A percentile compares a stretch with the other conserved stretches of the same genome.
Evolutionary conservation across 2,888 invertebrate genomes (phyloP).

Genomic region (Acanthopleura granulata): DNA sequence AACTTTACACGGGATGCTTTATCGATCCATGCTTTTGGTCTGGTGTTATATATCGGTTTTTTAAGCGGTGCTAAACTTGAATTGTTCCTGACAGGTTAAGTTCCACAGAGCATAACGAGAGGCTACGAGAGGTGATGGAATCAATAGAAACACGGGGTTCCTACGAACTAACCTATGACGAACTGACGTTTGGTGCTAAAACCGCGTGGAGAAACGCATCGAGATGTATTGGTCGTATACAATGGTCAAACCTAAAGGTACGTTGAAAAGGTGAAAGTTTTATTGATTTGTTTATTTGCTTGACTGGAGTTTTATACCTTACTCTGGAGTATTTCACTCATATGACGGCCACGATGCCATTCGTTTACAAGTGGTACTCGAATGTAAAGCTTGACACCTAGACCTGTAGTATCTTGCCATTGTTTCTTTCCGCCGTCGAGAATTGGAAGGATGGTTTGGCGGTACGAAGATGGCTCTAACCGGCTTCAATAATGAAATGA

Average conservation of each 20-base stretch:
- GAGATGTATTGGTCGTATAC: constrained; percentile 94
- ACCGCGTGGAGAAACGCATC: constrained; percentile 95
- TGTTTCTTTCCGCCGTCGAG: no score
- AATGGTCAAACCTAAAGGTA: constrained; percentile 97
- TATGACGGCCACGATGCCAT: no score
- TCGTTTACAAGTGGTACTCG: not conserved
- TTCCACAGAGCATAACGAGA: constrained; percentile 84
- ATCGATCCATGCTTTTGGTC: not conserved
- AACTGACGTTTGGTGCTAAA: constrained; percentile 94
- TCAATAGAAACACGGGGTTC: constrained; percentile 84
- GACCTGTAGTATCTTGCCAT: no score
- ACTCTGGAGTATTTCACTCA: no score
- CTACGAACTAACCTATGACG: constrained; percentile 93
- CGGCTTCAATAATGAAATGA: no score
- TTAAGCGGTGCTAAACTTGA: not conserved
- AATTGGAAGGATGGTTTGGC: no score
- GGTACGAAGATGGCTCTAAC: no score
- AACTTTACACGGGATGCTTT: no score
- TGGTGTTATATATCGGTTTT: not conserved
- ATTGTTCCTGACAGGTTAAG: constrained; percentile 75
- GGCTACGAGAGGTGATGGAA: constrained; percentile 87
- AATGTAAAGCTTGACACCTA: not conserved
- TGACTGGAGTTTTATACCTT: no score
- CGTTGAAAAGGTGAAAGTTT: not conserved
- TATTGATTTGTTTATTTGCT: no score